Base-by-base conservation (phyloP, 2,888 invertebrate species). In the Habroteleia sp. region DNA sequence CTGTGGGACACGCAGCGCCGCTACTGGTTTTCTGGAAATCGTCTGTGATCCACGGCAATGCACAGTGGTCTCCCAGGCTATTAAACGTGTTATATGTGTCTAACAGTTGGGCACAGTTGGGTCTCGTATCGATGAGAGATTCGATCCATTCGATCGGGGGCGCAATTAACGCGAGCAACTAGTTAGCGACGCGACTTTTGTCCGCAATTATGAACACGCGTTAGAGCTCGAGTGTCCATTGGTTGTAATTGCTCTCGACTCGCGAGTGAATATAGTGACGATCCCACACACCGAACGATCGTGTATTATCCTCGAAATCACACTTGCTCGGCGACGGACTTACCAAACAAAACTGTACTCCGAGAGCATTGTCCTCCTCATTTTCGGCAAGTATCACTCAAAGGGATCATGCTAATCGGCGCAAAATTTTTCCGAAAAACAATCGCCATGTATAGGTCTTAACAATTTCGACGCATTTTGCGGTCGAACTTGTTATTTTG, bases 21-120 rank as follows among this genome's bases (percentile, higher is more conserved):
- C 75, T 79, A 82, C 85, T 87, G 86, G 83, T 80, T 85, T 86
- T 85, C 86, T 85, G 85, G 85, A 85, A 87, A 84, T 84, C 84
- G 81, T 85, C 82, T 84, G 84, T 79, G 85, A 77, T 81, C 80
- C 79, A 74, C 78, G 50, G 83, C 84, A 85, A 84, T 83, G 81
- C 80, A 83, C 82, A 84, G 84, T 79, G 83, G 77, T 80, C 27
- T 39, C 79, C 77, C 10, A 37, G 82, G 85, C 83, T 84, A 84
- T 86, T 86, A 85, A 85, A 83, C 85, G 84, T 84, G 82, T 86
- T 86, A 79, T 84, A 85, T 84, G 84, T 84, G 84, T 83, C 84
- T 83, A 83, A 85, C 85, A 82, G 84, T 84, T 85, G 84, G 84
- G 83, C 83, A 85, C 85, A 82, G 84, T 84, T 85, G 84, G 84